phyloP scores from a whole-genome alignment of 2,797 vertebrate genomes.

The Ctenochaetus hawaiiensis region DNA sequence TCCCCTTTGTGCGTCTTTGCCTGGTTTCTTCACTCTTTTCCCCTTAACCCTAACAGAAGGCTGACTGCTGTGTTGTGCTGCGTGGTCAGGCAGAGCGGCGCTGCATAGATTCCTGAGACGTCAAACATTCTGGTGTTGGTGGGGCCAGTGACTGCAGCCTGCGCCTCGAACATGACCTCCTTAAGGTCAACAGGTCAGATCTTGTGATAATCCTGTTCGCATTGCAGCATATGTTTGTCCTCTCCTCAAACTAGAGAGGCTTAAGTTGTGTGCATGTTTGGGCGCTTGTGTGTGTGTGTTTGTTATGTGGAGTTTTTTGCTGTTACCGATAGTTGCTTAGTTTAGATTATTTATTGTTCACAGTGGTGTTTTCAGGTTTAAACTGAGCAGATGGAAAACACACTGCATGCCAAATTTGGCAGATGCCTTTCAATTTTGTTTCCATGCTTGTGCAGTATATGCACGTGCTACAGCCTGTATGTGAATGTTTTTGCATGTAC shows the following conservation, averaged over 20 bases:
- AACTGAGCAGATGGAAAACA: constrained; percentile 30
- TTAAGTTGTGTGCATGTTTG: constrained; percentile 25
- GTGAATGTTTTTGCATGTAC: constrained; percentile 11
- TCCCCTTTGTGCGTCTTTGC: background rate
- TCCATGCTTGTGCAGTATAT: constrained; percentile 4
- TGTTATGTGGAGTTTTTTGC: constrained; percentile 7
- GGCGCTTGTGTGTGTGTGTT: background rate
- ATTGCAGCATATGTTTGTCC: constrained; percentile 59
- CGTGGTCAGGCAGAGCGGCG: constrained; percentile 54
- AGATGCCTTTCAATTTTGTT: constrained; percentile 40
- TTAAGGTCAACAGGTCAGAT: constrained; percentile 73
- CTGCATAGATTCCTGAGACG: constrained; percentile 73
- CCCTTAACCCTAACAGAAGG: background rate
- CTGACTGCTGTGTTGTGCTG: constrained; percentile 41
- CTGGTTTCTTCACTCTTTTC: no score
- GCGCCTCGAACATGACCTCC: constrained; percentile 75
- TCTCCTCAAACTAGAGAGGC: constrained; percentile 34
- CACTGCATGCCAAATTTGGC: constrained; percentile 44
- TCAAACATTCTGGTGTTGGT: constrained; percentile 73
- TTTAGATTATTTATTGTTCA: constrained; percentile 13
- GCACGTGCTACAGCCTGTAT: constrained; percentile 12
- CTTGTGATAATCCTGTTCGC: constrained; percentile 75
- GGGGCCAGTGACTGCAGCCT: constrained; percentile 62
- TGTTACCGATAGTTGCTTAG: constrained; percentile 4
- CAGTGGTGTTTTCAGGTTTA: constrained; percentile 36